phyloP scores from a whole-genome alignment of 2,888 invertebrate species.

The Drosophila ustulata region DNA sequence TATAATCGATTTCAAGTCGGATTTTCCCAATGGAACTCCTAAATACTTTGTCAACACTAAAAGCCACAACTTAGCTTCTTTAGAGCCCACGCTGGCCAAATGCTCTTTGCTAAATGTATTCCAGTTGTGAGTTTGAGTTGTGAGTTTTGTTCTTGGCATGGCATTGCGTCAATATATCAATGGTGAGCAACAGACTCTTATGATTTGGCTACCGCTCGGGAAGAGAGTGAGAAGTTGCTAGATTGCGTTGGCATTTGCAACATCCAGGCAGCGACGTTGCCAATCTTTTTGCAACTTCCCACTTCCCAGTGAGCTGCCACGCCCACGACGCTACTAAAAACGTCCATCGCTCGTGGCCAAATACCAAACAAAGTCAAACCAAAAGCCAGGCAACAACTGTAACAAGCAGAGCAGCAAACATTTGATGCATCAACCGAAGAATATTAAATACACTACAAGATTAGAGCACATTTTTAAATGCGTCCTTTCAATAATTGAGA shows the following conservation, averaged over 20 bases:
- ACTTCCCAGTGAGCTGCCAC: slow-evolving; percentile 32
- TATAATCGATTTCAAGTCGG: too few species aligned
- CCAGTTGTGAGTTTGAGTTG: neutral
- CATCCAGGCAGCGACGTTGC: slow-evolving; percentile 11
- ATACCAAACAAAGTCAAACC: slow-evolving; percentile 6
- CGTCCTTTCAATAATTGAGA: too few species aligned
- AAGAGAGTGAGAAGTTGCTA: slow-evolving; percentile 13
- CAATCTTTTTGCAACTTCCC: slow-evolving; percentile 10
- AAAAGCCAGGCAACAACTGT: slow-evolving; percentile 4
- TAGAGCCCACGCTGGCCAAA: slow-evolving; percentile 2
- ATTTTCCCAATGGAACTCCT: neutral
- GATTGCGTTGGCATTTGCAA: slow-evolving; percentile 21
- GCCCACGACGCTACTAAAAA: slow-evolving; percentile 34
- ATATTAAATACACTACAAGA: neutral
- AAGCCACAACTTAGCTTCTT: neutral
- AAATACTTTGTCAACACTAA: slow-evolving; percentile 2
- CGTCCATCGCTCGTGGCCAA: slow-evolving; percentile 23
- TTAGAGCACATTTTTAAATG: too few species aligned
- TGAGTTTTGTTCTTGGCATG: slow-evolving; percentile 17
- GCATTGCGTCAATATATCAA: slow-evolving; percentile 3
- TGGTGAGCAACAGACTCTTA: slow-evolving; percentile 18
- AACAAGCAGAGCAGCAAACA: neutral
- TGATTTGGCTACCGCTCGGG: slow-evolving; percentile 39
- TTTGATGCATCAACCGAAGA: neutral
- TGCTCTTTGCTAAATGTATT: neutral